phyloP scores from a whole-genome alignment of 2,888 invertebrate species.

The Heliothis peltigera region DNA sequence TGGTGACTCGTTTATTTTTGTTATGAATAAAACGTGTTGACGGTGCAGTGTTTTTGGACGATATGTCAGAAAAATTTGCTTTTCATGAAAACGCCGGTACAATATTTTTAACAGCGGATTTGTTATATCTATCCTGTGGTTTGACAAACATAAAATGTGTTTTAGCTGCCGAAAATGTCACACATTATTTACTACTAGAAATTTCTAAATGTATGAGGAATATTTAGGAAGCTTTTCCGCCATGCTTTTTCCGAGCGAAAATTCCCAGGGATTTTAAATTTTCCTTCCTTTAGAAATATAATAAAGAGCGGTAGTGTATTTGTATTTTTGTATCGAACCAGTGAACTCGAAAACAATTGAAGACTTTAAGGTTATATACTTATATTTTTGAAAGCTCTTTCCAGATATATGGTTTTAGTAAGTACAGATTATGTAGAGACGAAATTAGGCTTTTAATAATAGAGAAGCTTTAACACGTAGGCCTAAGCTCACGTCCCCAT shows the following conservation, averaged over 20 bases:
- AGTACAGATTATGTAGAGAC: background rate
- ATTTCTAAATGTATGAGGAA: constrained; percentile 31
- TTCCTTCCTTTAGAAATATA: constrained; percentile 2
- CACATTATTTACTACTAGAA: background rate
- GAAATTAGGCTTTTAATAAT: background rate
- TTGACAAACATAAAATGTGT: background rate
- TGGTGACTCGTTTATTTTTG: constrained; percentile 48
- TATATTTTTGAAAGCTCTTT: background rate
- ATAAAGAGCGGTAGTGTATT: constrained; percentile 3
- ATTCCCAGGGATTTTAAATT: constrained; percentile 10
- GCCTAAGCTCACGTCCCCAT: constrained; percentile 4
- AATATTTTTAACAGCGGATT: constrained; percentile 13
- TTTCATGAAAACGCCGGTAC: constrained; percentile 18
- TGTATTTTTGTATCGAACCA: constrained; percentile 4
- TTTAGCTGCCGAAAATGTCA: constrained; percentile 3
- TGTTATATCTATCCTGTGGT: constrained; percentile 23
- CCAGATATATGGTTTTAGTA: background rate
- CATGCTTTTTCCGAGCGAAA: constrained; percentile 18
- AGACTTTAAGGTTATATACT: background rate
- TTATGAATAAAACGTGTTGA: constrained; percentile 54
- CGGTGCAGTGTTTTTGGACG: constrained; percentile 25
- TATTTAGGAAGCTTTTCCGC: constrained; percentile 13
- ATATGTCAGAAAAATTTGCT: constrained; percentile 8
- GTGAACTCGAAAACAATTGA: background rate
- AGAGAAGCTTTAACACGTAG: constrained; percentile 3